A percentile compares a stretch with the other conserved stretches of the same genome.
Evolutionary conservation across 1,140 invertebrate species (phyloP).

Genomic region (Diuraphis noxia): DNA sequence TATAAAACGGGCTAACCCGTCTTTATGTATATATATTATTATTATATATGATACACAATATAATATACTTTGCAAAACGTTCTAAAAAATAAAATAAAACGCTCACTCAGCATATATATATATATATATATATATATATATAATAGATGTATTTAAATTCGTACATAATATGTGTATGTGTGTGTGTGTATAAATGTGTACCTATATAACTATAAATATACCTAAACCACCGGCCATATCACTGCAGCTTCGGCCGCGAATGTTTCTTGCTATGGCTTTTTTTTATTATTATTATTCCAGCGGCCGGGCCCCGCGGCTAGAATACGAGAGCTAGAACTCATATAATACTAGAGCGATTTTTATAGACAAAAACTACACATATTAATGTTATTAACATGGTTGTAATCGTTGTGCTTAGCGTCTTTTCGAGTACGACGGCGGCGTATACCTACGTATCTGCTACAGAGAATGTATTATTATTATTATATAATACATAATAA

Average conservation of each 20-base stretch:
- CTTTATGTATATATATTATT: background rate
- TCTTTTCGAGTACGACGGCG: too few relatives aligned
- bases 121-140: too few relatives aligned
- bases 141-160: background rate
- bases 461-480: background rate
- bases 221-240: background rate
- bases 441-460: background rate
- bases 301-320: background rate
- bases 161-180: background rate
- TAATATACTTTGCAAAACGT: background rate
- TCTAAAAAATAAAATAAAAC: constrained; percentile 14
- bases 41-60: background rate
- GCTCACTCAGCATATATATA: background rate
- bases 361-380: background rate
- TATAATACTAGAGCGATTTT: background rate
- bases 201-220: background rate
- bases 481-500: background rate
- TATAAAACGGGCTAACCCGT: background rate
- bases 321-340: background rate
- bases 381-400: constrained; percentile 30
- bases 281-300: background rate
- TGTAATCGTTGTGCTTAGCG: constrained; percentile 18
- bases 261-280: background rate
- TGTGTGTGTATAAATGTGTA: background rate
- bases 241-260: background rate